Base-by-base conservation (phyloP, 2,888 invertebrate species). In the Anaspis maculata region DNA sequence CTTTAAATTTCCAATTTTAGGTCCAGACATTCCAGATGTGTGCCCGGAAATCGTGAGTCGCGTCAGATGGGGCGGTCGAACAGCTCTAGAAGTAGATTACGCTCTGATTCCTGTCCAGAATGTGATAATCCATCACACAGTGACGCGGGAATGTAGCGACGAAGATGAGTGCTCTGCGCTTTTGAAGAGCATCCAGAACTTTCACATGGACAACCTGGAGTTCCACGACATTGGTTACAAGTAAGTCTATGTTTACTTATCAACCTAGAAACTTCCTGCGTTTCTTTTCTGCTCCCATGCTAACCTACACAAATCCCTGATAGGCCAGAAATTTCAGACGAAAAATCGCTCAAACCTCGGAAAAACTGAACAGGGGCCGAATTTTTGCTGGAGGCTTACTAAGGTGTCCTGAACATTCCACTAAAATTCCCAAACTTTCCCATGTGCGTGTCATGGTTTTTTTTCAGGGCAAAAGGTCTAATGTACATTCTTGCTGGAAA, bases 191-290 rank as follows among this genome's bases (percentile, higher is more conserved):
- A 73, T 76, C 21, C 72, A 76, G 40, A 54, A 61, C 29, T 68
- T 68, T 42, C 77, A 77, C 12, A 70, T 70, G 54, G 60, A 70
- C 27, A 48, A 49, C 1, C 41, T 66, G 12, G 60, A 66, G 9
- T 76, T 70, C 52, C 56, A 60, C 25, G 77, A 79, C 48, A 72
- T 79, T 32, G 77, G 70, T 15, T 72, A 69, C 48, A 75, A 76
- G 76, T 77, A 60, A 70, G 72, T 52, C 11, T 15, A 27, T 13
- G 15, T 11, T 22, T 23, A 37, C 23, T 19, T 19, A 13, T 15
- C 9, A 19, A 19, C n/a, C n/a, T n/a, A n/a, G n/a, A n/a, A n/a
- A n/a, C n/a, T n/a, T n/a, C n/a, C n/a, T n/a, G n/a, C n/a, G n/a
- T n/a, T n/a, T n/a, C n/a, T n/a, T n/a, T n/a, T n/a, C n/a, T n/a